Evolutionary conservation across 2,113 vertebrate genomes (phyloP), one percentile per base, ranked within the genome.

Genomic region (Suricata suricatta): DNA sequence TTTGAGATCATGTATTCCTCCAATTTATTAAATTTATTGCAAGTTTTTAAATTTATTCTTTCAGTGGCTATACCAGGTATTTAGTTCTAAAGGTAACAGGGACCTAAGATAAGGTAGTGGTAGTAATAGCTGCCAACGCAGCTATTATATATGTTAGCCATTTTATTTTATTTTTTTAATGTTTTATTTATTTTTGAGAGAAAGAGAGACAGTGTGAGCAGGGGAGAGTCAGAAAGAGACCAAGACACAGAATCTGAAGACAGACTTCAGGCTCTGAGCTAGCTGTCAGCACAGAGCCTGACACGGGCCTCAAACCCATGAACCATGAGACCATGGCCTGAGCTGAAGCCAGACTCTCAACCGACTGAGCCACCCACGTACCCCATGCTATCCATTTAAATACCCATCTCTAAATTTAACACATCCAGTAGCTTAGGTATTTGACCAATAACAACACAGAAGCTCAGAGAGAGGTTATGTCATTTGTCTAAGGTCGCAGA

Each of bases 1-100:
- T 60, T 41, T 90, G 50, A 90, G 83, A 71, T 74, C 13, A 81
- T 60, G 82, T 92, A 23, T 86, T 94, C 31, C 79, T 95, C 86
- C 54, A 71, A n/a, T n/a, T 15, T 7, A 57, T 21, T 79, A 33
- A 50, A 35, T 64, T 47, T 77, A 63, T 47, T 76, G 44, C 16
- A n/a, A 85, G 3, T 12, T 66, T 79, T 64, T 23, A 47, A 52
- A 52, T 23, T 79, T 79, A 79, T 79, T 79, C 31, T 52, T 64
- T 86, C 38, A 60, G 13, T 33, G 31, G 13, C 1, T 63, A 23
- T 69, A 63, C 2, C 16, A 76, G 7, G 1, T 23, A 19, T 54
- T 31, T 1, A 54, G 27, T 91, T 93, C 57, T 87, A 83, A 44
- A 71, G 27, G 25, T 52, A 2, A 41, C 11, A n/a, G 33, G 29